Conservation (phyloP, 2,797 vertebrate genomes). For the Sylvia borin region DNA sequence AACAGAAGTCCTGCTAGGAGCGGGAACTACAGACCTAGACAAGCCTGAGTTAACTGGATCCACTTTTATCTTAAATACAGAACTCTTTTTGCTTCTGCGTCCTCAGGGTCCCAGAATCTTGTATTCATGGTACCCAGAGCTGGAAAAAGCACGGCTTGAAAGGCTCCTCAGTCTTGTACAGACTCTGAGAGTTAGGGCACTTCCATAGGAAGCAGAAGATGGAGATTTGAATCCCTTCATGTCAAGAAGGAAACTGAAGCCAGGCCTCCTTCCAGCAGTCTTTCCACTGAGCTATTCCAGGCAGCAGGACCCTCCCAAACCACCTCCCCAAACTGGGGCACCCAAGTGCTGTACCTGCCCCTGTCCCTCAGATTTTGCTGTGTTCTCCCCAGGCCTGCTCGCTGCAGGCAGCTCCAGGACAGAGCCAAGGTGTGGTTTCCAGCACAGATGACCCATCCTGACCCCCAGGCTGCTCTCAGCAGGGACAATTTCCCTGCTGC, state of each 20-base stretch:
- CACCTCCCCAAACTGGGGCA: not conserved
- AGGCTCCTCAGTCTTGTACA: not conserved
- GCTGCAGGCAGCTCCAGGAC: not conserved
- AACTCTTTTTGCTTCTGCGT: not conserved
- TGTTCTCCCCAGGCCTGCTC: not conserved
- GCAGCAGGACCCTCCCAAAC: not conserved
- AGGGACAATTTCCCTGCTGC: not conserved
- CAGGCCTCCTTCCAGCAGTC: not conserved
- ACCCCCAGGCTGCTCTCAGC: not conserved
- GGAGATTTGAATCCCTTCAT: not conserved
- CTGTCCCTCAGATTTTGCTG: not conserved
- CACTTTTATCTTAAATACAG: not conserved
- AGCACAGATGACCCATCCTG: not conserved
- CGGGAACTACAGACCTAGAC: not conserved
- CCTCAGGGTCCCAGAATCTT: not conserved
- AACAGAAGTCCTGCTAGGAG: not conserved
- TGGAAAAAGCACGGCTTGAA: not conserved
- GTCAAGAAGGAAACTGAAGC: not conserved
- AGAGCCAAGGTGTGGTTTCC: not conserved
- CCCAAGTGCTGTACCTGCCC: not conserved
- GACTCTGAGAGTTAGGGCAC: not conserved
- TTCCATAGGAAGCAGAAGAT: not conserved
- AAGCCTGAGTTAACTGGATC: not conserved
- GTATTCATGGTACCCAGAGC: accelerated
- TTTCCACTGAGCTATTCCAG: not conserved